Percentiles rank a stretch among this genome's conserved stretches.
phyloP scores from a whole-genome alignment of 2,113 vertebrate species.

The Aleadryas rufinucha region DNA sequence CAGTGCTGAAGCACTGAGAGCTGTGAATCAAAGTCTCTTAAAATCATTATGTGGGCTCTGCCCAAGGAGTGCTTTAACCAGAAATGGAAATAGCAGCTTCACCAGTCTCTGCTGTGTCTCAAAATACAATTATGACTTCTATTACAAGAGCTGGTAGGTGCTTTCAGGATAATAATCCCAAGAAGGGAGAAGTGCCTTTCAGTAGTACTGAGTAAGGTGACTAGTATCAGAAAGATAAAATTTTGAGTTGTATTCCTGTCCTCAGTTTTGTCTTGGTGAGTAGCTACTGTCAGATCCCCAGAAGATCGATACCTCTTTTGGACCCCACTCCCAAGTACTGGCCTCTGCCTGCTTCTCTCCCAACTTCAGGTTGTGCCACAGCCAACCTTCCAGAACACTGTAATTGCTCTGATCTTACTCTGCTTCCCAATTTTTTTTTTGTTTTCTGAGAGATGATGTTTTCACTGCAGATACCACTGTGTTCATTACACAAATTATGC shows the following conservation, averaged over 20 bases:
- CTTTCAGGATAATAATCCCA: not conserved
- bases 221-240: not conserved
- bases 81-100: slow-evolving; percentile 12
- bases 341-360: not conserved
- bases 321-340: not conserved
- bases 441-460: not conserved
- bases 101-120: not conserved
- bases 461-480: not conserved
- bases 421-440: not conserved
- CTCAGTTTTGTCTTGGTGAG: not conserved
- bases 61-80: not conserved
- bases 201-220: not conserved
- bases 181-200: not conserved
- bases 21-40: not conserved
- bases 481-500: not conserved
- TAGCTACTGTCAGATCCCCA: not conserved
- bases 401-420: not conserved
- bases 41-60: not conserved
- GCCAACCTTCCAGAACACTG: not conserved
- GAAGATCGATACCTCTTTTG: not conserved
- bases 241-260: not conserved
- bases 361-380: not conserved
- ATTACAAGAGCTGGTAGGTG: not conserved
- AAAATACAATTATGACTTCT: not conserved
- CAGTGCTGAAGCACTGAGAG: not conserved